Evolutionary conservation across 35 echinoderm and acorn worm genomes (phyloP).

Genomic region (Stichopus chloronotus): DNA sequence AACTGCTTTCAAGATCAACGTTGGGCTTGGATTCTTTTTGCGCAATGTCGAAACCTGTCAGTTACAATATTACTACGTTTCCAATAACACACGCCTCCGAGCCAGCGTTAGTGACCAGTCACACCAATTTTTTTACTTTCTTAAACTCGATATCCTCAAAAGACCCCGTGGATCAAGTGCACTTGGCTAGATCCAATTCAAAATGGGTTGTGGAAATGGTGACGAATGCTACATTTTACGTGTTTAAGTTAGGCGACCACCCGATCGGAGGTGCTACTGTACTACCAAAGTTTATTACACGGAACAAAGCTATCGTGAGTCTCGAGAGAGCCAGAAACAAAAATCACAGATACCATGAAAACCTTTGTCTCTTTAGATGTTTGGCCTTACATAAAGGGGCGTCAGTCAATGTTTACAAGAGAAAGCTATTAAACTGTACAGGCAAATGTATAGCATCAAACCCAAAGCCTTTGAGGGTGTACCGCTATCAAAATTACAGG

Average conservation of each 20-base stretch:
- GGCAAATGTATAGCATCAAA: too few relatives aligned
- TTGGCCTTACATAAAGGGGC: constrained; percentile 39
- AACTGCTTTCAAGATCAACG: too few relatives aligned
- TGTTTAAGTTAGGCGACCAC: constrained; percentile 34
- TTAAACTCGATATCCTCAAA: background rate
- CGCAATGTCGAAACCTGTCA: too few relatives aligned
- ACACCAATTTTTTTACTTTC: background rate
- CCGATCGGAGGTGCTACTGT: constrained; percentile 12
- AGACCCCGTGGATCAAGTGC: constrained; percentile 26
- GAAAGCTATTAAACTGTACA: too few relatives aligned
- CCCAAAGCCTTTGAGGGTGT: background rate
- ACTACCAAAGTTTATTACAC: constrained; percentile 28
- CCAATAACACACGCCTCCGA: constrained; percentile 1
- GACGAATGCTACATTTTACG: constrained; percentile 4
- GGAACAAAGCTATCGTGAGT: too few relatives aligned
- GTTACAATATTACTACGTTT: constrained; percentile 7
- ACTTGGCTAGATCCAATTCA: background rate
- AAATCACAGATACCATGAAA: background rate
- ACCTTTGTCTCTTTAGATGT: too few relatives aligned
- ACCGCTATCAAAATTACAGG: constrained; percentile 21
- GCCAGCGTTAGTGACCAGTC: background rate
- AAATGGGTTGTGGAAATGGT: too few relatives aligned
- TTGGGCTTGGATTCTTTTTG: too few relatives aligned
- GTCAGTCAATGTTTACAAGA: background rate
- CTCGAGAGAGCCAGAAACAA: too few relatives aligned